Base-by-base conservation (phyloP, 2,888 invertebrate genomes). In the Sipha maydis region DNA sequence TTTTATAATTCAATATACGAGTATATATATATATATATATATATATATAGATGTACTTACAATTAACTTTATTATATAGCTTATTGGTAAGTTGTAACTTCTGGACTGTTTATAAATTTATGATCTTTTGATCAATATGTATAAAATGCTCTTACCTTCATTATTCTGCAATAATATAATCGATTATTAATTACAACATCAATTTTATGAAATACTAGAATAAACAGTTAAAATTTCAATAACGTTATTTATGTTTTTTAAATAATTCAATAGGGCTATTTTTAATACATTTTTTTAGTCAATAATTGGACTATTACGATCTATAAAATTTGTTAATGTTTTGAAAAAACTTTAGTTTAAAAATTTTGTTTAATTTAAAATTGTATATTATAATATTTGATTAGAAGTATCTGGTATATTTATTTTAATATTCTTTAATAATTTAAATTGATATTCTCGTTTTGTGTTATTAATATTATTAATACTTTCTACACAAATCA, bases 211-310 rank as follows among this genome's bases (percentile, higher is more conserved):
- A 41, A 83, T 56, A 75, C 73, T n/a, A 75, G 73, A 75, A 83
- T n/a, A 75, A 83, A 75, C 28, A 75, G n/a, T n/a, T 38, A 54
- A 73, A 3, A 83, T 54, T 25, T 75, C 83, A 75, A 83, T 75
- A 75, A 83, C 73, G 38, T 83, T 34, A 75, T 75, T 83, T 73
- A 34, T 73, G 83, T 75, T 75, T 83, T 34, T 34, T 56, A 83
- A 83, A 83, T 83, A 83, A 25, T 56, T 34, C 73, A 56, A 75
- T 73, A n/a, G 34, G 38, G 38, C 75, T n/a, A 69, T 69, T 69
- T 69, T 14, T 14, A 28, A 75, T 4, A 21, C 17, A 38, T 38
- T 80, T 80, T 80, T 34, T 54, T 84, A 17, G 34, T 83, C 56
- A 28, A 19, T 73, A 38, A 75, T 83, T 61, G 76, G 61, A 38